Percentiles rank a stretch among this genome's conserved stretches.
These are phyloP conservation scores for Chaetodon auriga DNA, from an alignment of 2,113 vertebrate species.

Conservation along the genomic window DNA sequence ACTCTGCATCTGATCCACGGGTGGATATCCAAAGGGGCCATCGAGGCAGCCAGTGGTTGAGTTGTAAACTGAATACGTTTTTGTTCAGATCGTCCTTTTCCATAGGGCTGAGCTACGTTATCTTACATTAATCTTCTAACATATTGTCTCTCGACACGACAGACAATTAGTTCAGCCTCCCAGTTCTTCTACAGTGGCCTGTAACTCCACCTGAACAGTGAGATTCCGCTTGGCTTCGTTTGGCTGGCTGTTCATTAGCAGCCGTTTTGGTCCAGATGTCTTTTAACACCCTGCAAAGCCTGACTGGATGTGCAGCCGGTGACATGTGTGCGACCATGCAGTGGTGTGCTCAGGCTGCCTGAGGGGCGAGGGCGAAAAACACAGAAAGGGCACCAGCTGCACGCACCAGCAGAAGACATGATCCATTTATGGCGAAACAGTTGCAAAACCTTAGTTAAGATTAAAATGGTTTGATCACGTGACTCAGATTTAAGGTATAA, in stretches of 20 bases:
- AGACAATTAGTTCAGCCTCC: conserved; percentile 11
- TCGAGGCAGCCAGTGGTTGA: conserved; percentile 35
- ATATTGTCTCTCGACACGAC: conserved; percentile 25
- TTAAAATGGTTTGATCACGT: too few relatives aligned
- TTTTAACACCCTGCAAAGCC: conserved; percentile 10
- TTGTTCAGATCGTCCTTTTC: conserved; percentile 27
- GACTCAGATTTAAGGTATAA: too few relatives aligned
- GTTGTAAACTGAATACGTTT: conserved; percentile 36
- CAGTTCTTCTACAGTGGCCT: background rate
- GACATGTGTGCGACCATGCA: background rate
- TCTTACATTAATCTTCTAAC: conserved; percentile 10
- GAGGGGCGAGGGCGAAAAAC: too few relatives aligned
- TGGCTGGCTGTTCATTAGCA: background rate
- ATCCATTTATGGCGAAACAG: too few relatives aligned
- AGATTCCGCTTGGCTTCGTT: conserved; percentile 13
- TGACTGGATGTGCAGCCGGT: background rate
- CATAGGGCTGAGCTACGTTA: conserved; percentile 16
- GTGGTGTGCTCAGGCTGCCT: too few relatives aligned
- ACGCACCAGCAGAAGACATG: too few relatives aligned
- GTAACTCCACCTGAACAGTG: background rate
- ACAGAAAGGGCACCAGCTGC: too few relatives aligned
- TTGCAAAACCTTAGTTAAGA: too few relatives aligned
- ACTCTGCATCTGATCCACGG: conserved; percentile 65
- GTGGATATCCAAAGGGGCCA: conserved; percentile 54
- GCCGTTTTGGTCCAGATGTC: background rate